Evolutionary conservation across 1,140 invertebrate species (phyloP).

Genomic region (Plectrocnemia conspersa): DNA sequence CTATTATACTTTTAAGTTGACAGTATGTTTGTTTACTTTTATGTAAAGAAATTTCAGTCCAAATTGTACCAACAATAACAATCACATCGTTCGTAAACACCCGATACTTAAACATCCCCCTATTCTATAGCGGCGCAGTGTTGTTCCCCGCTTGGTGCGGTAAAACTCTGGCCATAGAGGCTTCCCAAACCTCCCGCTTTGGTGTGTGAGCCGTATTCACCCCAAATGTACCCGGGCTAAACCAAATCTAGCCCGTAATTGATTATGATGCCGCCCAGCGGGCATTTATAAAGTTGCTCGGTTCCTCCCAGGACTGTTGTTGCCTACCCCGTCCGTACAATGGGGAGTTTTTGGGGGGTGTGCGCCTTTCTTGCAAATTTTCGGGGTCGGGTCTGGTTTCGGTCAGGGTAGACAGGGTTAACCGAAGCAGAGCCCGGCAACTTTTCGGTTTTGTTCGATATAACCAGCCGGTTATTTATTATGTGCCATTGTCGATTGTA

Average conservation of each 20-base stretch:
- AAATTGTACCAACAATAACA: conserved; percentile 16
- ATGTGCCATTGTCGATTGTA: conserved; percentile 12
- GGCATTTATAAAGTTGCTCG: conserved; percentile 28
- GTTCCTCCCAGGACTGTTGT: conserved; percentile 10
- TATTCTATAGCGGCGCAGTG: neutral
- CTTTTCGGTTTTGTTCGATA: conserved; percentile 23
- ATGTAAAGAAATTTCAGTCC: neutral
- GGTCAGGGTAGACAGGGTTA: conserved; percentile 33
- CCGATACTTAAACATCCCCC: conserved; percentile 3
- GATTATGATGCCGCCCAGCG: conserved; percentile 32
- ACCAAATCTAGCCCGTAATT: conserved; percentile 35
- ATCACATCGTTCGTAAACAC: conserved; percentile 22
- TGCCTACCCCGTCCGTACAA: neutral
- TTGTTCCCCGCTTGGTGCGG: conserved; percentile 26
- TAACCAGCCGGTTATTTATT: conserved; percentile 34
- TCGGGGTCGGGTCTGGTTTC: conserved; percentile 33
- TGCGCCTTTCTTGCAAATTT: conserved; percentile 34
- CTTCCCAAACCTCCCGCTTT: conserved; percentile 31
- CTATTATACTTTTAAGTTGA: too few relatives aligned
- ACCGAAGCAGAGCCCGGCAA: conserved; percentile 28
- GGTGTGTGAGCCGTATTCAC: conserved; percentile 32
- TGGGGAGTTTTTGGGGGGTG: neutral
- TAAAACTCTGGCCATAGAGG: conserved; percentile 35
- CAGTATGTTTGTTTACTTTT: too few relatives aligned
- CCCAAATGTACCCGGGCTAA: conserved; percentile 32